These are phyloP conservation scores for Apostichopus californicus DNA, from an alignment of 35 echinoderm and acorn worm species.

Conservation along the genomic window DNA sequence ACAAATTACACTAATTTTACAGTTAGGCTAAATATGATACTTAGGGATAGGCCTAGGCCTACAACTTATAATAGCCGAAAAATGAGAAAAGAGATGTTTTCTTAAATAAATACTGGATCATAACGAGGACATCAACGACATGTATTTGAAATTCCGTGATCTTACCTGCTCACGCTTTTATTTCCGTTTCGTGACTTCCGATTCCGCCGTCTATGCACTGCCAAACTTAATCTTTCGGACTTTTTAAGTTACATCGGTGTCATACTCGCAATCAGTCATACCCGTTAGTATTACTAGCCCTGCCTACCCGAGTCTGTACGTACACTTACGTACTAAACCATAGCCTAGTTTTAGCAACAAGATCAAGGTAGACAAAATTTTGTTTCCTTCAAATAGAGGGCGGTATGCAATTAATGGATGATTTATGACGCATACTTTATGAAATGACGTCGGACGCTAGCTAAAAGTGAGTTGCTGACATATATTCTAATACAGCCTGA, in stretches of 20 bases:
- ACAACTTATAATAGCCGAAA: too few species aligned
- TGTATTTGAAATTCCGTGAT: background rate
- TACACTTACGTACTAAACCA: background rate
- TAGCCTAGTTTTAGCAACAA: background rate
- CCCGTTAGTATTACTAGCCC: background rate
- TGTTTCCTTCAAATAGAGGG: background rate
- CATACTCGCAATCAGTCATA: background rate
- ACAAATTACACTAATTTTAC: too few species aligned
- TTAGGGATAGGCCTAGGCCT: too few species aligned
- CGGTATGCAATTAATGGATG: background rate
- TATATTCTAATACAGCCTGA: too few species aligned
- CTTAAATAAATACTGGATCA: too few species aligned
- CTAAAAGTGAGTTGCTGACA: background rate
- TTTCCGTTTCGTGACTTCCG: conserved; percentile 35
- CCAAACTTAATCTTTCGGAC: background rate
- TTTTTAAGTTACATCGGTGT: too few species aligned
- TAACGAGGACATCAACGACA: too few species aligned
- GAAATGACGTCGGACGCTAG: background rate
- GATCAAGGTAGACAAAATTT: background rate
- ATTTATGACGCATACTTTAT: background rate
- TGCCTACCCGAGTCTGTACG: background rate
- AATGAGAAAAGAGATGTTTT: too few species aligned
- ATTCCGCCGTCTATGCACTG: background rate
- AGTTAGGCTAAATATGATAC: too few species aligned
- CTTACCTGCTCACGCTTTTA: background rate